These are phyloP conservation scores for Prunella himalayana DNA, from an alignment of 2,113 vertebrate genomes.

Conservation along the genomic window DNA sequence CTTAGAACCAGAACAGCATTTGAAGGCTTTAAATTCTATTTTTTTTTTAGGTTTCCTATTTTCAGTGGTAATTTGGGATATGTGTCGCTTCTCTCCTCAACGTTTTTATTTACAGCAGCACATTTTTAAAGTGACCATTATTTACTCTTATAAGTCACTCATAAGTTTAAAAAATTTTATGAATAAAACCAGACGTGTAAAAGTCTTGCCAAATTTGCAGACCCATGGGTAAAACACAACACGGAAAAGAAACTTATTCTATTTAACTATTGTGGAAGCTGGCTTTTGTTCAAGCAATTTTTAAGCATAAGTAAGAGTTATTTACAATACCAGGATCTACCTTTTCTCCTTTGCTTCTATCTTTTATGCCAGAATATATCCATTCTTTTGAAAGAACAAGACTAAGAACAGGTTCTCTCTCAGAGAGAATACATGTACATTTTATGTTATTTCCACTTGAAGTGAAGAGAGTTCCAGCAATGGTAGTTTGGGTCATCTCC, in stretches of 20 bases:
- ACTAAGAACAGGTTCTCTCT: not conserved
- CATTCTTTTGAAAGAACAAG: not conserved
- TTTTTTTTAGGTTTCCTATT: not conserved
- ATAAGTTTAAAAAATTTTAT: not conserved
- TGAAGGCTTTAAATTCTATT: not conserved
- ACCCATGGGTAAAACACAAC: not conserved
- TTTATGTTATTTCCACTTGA: not conserved
- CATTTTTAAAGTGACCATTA: not conserved
- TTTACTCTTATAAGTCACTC: not conserved
- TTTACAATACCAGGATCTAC: not conserved
- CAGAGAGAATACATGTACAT: not conserved
- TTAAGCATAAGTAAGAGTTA: not conserved
- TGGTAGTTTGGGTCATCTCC: not conserved
- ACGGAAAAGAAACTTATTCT: not conserved
- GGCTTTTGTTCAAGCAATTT: not conserved
- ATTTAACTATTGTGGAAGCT: not conserved
- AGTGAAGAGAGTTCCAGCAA: not conserved
- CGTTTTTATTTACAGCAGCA: not conserved
- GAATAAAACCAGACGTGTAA: not conserved
- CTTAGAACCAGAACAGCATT: not conserved
- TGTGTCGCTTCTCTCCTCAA: not conserved
- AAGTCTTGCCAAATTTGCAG: not conserved
- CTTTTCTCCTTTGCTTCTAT: not conserved
- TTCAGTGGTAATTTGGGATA: not conserved
- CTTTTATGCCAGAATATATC: not conserved